Evolutionary conservation across 2,888 invertebrate genomes (phyloP), one percentile per base, ranked within the genome.

Genomic region (Lycia hirtaria): DNA sequence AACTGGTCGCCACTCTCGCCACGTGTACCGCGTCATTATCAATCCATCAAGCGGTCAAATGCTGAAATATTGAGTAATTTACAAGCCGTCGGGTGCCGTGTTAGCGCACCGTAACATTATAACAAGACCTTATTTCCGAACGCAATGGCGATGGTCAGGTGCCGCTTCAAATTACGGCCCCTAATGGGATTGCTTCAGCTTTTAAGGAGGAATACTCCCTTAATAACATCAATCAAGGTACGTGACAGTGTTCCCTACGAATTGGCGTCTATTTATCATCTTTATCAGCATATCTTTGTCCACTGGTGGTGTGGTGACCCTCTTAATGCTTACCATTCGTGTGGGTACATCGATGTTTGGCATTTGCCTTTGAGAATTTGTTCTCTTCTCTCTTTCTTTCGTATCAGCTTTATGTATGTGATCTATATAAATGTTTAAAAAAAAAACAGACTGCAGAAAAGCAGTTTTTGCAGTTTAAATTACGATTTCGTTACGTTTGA

Each of bases 81-180:
- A 38, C 32, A 51, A 32, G 24, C 5, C 20, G 37, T 20, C 10
- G 40, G 40, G 15, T 41, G 41, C 24, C 63, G 70, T 56, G 59
- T 62, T 47, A 60, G 58, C 60, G 56, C 59, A 72, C 55, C 72
- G 66, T 69, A 54, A 69, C 72, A 62, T 56, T 62, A 62, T 69
- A 72, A 71, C 62, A 65, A 69, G 71, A 52, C 54, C 54, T 47
- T 60, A 33, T 40, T 53, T 35, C 44, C 40, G 48, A 35, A 56
- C 50, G 26, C 56, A 50, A 51, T 37, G 60, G 55, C 49, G 51
- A 47, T 52, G 32, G 22, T 49, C 35, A 53, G 50, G 24, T 35
- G 24, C 19, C 32, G 32, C 20, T 45, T 32, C 33, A 24, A 35
- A 47, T 47, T 22, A 17, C 24, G 17, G 12, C 35, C 47, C 14